phyloP scores from a whole-genome alignment of 2,797 vertebrate species.

The Lemur catta region DNA sequence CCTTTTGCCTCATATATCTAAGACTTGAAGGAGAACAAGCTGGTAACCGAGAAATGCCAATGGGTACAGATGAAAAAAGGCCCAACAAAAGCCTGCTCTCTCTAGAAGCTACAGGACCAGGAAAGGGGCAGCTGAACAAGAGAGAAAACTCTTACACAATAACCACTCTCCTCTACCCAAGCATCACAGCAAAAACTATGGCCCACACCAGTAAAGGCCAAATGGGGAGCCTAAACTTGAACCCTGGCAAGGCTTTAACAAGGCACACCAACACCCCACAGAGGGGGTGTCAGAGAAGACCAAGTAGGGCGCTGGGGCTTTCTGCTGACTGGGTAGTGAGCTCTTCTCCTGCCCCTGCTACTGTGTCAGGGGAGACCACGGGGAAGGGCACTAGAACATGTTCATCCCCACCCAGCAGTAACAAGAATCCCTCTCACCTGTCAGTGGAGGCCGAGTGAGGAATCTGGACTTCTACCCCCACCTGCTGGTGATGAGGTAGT shows the following conservation, averaged over 20 bases:
- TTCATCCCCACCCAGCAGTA: neutral
- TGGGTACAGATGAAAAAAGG: neutral
- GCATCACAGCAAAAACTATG: neutral
- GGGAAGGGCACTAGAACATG: neutral
- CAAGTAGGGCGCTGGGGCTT: no score
- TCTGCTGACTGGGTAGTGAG: neutral
- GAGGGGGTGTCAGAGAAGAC: neutral
- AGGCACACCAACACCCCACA: neutral
- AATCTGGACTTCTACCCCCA: neutral
- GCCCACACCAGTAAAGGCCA: neutral
- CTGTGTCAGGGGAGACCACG: neutral
- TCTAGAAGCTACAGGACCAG: neutral
- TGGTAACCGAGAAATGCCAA: neutral
- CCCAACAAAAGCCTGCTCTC: neutral
- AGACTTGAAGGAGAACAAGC: neutral
- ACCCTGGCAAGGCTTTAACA: neutral
- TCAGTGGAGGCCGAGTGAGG: rapidly evolving
- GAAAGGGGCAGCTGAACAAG: neutral
- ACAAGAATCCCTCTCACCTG: neutral
- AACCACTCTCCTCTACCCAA: neutral
- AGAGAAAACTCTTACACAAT: neutral
- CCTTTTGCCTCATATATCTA: neutral
- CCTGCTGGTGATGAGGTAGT: neutral
- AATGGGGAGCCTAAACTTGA: neutral
- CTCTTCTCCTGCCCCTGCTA: no score